Evolutionary conservation across 2,113 vertebrate genomes (phyloP).

Genomic region (Phylloscopus trochilus): DNA sequence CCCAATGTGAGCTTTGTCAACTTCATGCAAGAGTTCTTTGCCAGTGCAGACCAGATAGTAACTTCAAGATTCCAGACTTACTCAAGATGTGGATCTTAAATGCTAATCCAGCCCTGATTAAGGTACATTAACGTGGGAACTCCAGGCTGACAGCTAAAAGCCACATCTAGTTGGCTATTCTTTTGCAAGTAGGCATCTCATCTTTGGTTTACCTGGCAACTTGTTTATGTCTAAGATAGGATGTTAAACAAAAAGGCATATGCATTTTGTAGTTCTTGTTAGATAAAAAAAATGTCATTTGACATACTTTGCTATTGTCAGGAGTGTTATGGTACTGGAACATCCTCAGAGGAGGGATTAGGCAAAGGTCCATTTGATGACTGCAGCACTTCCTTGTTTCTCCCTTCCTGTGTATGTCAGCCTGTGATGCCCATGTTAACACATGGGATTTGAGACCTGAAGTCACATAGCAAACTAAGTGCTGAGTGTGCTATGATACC

Average conservation of each 20-base stretch:
- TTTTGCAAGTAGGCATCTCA: neutral
- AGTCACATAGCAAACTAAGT: neutral
- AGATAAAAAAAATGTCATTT: neutral
- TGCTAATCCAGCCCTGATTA: neutral
- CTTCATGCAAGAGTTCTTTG: neutral
- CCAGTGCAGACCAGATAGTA: neutral
- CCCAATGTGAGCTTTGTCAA: neutral
- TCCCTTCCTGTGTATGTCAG: neutral
- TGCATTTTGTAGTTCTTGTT: neutral
- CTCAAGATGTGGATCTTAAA: neutral
- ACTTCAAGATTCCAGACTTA: neutral
- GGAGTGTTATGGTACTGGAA: neutral
- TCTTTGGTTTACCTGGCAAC: neutral
- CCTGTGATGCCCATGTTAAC: rapidly evolving
- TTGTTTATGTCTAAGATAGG: neutral
- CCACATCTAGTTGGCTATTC: neutral
- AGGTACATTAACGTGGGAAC: neutral
- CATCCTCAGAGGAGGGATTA: neutral
- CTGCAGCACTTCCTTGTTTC: neutral
- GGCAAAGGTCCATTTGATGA: neutral
- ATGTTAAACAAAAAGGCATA: neutral
- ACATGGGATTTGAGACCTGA: neutral
- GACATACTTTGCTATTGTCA: neutral
- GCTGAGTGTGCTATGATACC: neutral
- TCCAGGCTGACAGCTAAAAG: neutral